phyloP scores from a whole-genome alignment of 2,113 vertebrate genomes.

The Trematomus loennbergii region DNA sequence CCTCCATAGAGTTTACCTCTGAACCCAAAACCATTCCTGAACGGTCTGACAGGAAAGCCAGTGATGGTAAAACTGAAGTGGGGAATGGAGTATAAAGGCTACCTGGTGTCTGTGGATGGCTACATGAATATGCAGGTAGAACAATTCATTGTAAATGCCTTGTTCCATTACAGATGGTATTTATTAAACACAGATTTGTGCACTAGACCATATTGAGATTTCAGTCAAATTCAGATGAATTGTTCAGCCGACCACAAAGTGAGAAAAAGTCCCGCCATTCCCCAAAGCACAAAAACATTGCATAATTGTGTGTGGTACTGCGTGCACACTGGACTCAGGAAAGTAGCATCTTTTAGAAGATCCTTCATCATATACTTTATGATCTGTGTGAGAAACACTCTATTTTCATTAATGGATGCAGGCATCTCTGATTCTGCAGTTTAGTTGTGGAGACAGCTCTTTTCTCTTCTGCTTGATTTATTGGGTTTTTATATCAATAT shows the following conservation, averaged over 20 bases:
- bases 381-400: too few species aligned
- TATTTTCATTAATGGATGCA: not conserved
- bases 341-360: not conserved
- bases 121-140: conserved; percentile 99
- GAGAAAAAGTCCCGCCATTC: too few species aligned
- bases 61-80: conserved; percentile 99
- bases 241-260: too few species aligned
- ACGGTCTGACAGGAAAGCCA: conserved; percentile 96
- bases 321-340: too few species aligned
- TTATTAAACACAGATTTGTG: not conserved
- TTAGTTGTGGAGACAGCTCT: not conserved
- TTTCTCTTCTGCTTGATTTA: not conserved
- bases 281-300: too few species aligned
- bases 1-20: conserved; percentile 92
- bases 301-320: too few species aligned
- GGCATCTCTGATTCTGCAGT: not conserved
- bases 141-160: not conserved
- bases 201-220: too few species aligned
- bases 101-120: conserved; percentile 96
- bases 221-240: too few species aligned
- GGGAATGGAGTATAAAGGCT: conserved; percentile 99
- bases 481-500: not conserved
- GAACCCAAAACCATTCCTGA: conserved; percentile 97
- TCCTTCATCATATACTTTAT: not conserved
- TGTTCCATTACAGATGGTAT: not conserved